Conservation (phyloP, 2,797 vertebrate genomes). For the Lindbergichthys nudifrons region DNA sequence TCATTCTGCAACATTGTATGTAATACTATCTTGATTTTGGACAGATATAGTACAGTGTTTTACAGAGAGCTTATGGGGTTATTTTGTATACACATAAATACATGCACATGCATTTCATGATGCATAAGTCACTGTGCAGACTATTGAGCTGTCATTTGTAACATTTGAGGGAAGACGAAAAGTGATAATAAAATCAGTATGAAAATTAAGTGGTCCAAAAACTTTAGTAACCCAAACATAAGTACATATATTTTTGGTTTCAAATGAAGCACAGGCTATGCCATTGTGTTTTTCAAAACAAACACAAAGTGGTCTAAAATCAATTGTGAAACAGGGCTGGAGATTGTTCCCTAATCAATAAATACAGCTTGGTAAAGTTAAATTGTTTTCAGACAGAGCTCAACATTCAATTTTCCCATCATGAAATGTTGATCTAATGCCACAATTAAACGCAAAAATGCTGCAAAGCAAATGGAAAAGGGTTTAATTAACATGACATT, state of each 20-base stretch:
- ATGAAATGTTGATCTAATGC: too few relatives aligned
- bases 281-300: neutral
- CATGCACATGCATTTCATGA: neutral
- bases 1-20: neutral
- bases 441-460: too few relatives aligned
- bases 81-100: neutral
- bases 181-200: neutral
- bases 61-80: neutral
- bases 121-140: neutral
- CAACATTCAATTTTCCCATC: too few relatives aligned
- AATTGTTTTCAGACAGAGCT: neutral
- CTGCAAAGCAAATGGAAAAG: neutral
- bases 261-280: neutral
- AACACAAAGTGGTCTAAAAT: neutral
- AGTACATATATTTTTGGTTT: neutral
- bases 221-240: neutral
- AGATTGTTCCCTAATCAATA: too few relatives aligned
- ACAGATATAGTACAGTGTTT: neutral
- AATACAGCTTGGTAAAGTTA: neutral
- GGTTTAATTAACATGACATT: neutral
- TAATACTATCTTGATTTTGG: neutral
- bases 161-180: neutral
- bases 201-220: neutral
- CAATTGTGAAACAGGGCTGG: neutral
- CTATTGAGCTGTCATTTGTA: neutral